These are phyloP conservation scores for Chrysogorgia sp. DNA, from an alignment of 92 coral and sea anemone species.

Conservation along the genomic window DNA sequence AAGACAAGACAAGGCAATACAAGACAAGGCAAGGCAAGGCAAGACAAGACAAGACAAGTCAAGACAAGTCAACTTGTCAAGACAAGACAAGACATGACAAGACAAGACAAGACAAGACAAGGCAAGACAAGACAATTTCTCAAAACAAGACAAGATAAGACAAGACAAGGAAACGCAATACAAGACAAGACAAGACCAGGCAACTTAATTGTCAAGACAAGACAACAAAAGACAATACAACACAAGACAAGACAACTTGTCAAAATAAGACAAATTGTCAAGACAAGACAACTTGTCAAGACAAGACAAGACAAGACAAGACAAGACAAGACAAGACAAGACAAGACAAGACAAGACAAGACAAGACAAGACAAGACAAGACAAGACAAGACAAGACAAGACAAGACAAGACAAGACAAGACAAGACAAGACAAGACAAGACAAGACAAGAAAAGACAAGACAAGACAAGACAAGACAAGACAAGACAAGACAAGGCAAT, in stretches of 20 bases:
- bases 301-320: slow-evolving; percentile 12
- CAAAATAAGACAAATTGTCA: background rate
- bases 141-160: too few species aligned
- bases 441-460: too few species aligned
- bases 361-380: slow-evolving; percentile 19
- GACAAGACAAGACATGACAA: background rate
- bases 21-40: background rate
- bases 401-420: slow-evolving; percentile 18
- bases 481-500: slow-evolving; percentile 14
- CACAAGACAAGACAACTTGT: slow-evolving; percentile 1
- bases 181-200: too few species aligned
- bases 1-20: background rate
- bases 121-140: too few species aligned
- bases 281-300: too few species aligned
- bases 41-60: slow-evolving; percentile 8
- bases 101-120: slow-evolving; percentile 9
- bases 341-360: slow-evolving; percentile 13
- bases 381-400: slow-evolving; percentile 37
- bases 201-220: too few species aligned
- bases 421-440: slow-evolving; percentile 12
- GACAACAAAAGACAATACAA: slow-evolving; percentile 5
- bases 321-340: slow-evolving; percentile 12
- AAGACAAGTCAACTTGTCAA: too few species aligned
- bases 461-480: slow-evolving; percentile 10
- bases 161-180: too few species aligned